Base-by-base conservation (phyloP, 1,140 invertebrate species). In the Leptopilina clavipes region DNA sequence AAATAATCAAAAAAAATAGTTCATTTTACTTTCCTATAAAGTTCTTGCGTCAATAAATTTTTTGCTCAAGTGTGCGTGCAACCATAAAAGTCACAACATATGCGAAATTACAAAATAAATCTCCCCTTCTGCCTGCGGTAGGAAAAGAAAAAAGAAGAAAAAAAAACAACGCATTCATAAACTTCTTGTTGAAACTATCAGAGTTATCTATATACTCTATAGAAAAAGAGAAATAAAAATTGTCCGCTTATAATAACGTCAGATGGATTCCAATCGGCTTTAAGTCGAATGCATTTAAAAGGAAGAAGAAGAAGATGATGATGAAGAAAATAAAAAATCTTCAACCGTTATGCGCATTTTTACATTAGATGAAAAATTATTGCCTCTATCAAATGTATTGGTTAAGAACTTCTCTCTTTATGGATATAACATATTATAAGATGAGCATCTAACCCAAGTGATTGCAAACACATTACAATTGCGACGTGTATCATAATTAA, bases 401-500 rank as follows among this genome's bases (percentile, higher is more conserved):
- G 48, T 31, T 17, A 52, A 52, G 14, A 52, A n/a, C 14, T 17
- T 17, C 3, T 31, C 25, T n/a, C 45, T 48, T n/a, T 48, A 12
- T 48, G 45, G 45, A 48, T 48, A 14, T 14, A 48, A 48, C 45
- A 48, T 48, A 31, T 31, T 48, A 48, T 48, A 48, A 48, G 45
- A 48, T 48, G 45, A 11, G 14, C 12, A n/a, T 48, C 11, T n/a
- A 48, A 0, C 45, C 9, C 25, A 48, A n/a, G 45, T 48, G 11
- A 72, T 45, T 59, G 70, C 18, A 76, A 78, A 73, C 78, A 31
- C 25, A 31, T 78, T 37, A 79, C 78, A 78, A 81, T 72, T 31
- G 73, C 74, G 77, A 31, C 25, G 45, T 31, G 74, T 82, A 84
- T 85, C 79, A 81, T 83, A 84, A 84, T 85, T 82, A 81, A 84